Base-by-base conservation (phyloP, 2,888 invertebrate species). In the Coelopa pilipes region DNA sequence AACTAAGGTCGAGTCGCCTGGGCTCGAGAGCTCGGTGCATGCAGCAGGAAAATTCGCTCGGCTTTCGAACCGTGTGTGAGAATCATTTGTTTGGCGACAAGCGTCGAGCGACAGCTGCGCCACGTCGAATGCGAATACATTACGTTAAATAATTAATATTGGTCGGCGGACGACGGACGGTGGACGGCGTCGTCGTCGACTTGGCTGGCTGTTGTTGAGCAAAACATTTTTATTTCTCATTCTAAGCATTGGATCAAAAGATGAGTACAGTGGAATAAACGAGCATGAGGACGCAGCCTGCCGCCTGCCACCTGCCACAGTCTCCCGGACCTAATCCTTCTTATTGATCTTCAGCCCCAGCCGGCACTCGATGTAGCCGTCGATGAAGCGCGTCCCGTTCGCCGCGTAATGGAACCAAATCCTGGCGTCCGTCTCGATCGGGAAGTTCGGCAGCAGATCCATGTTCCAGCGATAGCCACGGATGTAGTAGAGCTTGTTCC, bases 71-170 rank as follows among this genome's bases (percentile, higher is more conserved):
- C 34, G 34, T 34, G 34, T 34, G 34, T 34, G 34, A 34, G 34
- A 34, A 34, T 7, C 7, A 34, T 34, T 34, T 34, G 34, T 34
- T 34, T 34, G 7, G 34, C 34, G 34, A 34, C 34, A 34, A 34
- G 2, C 7, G 34, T 34, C 34, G 34, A 34, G 34, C 60, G 34
- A 47, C 60, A 53, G 62, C 57, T 70, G 74, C 70, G 47, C 57
- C 21, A 57, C 72, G 82, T 80, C 83, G 83, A 83, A 83, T 84
- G 83, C 83, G 83, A 82, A 82, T n/a, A n/a, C n/a, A n/a, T n/a
- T 81, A 84, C 84, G 81, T 83, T 80, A 82, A 81, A 81, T 82
- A 83, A 84, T 82, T 82, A 82, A 81, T 84, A 80, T 81, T 82
- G 78, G 78, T 80, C 80, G 81, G 34, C 7, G 34, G 4, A 34